phyloP scores from a whole-genome alignment of 1,140 invertebrate genomes.

The Drosophila sucinea region DNA sequence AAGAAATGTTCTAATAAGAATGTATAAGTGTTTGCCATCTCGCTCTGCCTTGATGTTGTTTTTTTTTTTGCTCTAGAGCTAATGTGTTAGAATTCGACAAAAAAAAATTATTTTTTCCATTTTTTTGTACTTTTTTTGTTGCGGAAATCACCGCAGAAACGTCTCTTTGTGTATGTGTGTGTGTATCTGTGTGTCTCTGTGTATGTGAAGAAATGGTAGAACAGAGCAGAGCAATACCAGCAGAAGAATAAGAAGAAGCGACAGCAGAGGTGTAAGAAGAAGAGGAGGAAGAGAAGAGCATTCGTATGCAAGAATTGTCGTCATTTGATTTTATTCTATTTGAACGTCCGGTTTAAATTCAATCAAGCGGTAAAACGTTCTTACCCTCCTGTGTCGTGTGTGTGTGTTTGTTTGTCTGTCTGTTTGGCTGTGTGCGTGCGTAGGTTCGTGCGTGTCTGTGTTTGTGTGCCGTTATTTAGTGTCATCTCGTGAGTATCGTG shows the following conservation, averaged over 20 bases:
- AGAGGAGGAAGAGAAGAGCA: slow-evolving; percentile 19
- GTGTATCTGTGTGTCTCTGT: slow-evolving; percentile 23
- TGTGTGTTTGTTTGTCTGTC: slow-evolving; percentile 20
- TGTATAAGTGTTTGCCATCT: slow-evolving; percentile 11
- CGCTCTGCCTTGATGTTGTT: not conserved
- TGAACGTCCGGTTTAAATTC: slow-evolving; percentile 68
- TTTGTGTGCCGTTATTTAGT: slow-evolving; percentile 29
- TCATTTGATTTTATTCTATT: slow-evolving; percentile 45
- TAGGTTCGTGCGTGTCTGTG: slow-evolving; percentile 12
- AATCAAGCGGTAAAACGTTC: slow-evolving; percentile 65
- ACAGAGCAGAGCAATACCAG: slow-evolving; percentile 28
- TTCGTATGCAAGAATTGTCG: slow-evolving; percentile 68
- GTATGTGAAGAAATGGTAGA: slow-evolving; percentile 56
- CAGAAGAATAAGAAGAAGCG: slow-evolving; percentile 5
- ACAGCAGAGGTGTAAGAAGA: slow-evolving; percentile 34
- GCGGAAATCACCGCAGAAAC: slow-evolving; percentile 39
- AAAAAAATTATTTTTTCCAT: not conserved
- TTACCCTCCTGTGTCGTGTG: slow-evolving; percentile 8
- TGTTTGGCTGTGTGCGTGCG: not conserved
- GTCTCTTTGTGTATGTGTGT: slow-evolving; percentile 29
- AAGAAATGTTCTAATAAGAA: slow-evolving; percentile 8
- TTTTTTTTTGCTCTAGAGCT: not conserved
- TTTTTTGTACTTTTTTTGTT: slow-evolving; percentile 25
- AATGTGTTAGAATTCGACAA: slow-evolving; percentile 7
- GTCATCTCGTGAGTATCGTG: slow-evolving; percentile 5